Percentiles rank a stretch among this genome's conserved stretches.
phyloP scores from a whole-genome alignment of 2,113 vertebrate species.

The Otolemur garnettii region DNA sequence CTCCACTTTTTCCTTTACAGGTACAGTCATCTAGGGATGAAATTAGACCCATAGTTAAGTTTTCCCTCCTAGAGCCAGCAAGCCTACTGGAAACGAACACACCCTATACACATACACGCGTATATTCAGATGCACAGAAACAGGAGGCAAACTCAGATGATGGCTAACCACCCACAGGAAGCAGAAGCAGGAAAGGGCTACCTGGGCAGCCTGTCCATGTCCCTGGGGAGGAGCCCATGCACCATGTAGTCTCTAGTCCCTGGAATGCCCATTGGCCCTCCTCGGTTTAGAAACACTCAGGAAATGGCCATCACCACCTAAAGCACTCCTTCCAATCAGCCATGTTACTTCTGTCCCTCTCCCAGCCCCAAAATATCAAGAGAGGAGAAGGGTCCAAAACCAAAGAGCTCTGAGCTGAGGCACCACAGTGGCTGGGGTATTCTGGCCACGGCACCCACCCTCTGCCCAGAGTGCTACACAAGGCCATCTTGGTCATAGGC shows the following conservation, averaged over 20 bases:
- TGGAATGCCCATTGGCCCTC: rapidly evolving
- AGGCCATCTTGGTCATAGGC: not conserved
- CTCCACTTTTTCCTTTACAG: not conserved
- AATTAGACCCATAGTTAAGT: not conserved
- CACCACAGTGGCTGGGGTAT: rapidly evolving
- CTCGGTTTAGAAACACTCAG: rapidly evolving
- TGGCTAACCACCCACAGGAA: not conserved
- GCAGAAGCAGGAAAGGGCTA: not conserved
- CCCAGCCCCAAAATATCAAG: not conserved
- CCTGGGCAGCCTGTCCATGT: not conserved
- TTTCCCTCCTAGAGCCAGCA: no score
- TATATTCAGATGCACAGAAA: not conserved
- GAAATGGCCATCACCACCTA: not conserved
- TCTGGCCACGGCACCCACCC: not conserved
- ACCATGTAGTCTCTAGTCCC: not conserved
- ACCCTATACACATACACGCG: rapidly evolving
- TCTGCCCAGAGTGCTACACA: not conserved
- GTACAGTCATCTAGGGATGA: not conserved
- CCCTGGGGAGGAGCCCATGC: not conserved
- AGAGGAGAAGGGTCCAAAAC: not conserved
- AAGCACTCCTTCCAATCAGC: not conserved
- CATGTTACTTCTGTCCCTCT: not conserved
- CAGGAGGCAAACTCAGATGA: not conserved
- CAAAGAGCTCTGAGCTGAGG: no score
- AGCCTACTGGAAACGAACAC: rapidly evolving